A percentile compares a stretch with the other conserved stretches of the same genome.
phyloP scores from a whole-genome alignment of 2,113 vertebrate genomes.

The Mohoua ochrocephala region DNA sequence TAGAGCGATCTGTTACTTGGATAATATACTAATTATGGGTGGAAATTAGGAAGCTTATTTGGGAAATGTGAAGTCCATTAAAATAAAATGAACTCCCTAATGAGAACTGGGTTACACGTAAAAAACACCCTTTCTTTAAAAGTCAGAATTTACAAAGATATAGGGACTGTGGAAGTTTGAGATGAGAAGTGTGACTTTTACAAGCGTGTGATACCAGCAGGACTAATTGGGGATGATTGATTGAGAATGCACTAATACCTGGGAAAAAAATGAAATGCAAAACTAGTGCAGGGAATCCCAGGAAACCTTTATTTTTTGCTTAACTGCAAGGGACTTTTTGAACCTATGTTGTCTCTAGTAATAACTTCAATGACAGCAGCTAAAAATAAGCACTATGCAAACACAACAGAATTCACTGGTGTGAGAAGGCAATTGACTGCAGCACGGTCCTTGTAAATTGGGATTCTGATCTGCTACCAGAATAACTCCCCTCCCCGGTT shows the following conservation, averaged over 20 bases:
- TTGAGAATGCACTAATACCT: background rate
- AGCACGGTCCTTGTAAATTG: background rate
- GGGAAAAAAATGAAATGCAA: background rate
- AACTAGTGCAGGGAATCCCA: background rate
- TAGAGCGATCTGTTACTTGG: background rate
- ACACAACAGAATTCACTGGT: background rate
- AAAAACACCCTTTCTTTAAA: background rate
- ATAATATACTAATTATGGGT: background rate
- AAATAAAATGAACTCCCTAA: background rate
- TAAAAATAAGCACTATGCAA: constrained; percentile 2
- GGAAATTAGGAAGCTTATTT: constrained; percentile 14
- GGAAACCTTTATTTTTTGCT: background rate
- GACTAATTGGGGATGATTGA: background rate
- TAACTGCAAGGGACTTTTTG: background rate
- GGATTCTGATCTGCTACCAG: background rate
- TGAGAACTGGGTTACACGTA: background rate
- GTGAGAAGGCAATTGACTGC: background rate
- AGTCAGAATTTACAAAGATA: background rate
- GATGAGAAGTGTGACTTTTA: background rate
- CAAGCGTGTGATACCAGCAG: background rate
- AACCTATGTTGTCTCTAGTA: background rate
- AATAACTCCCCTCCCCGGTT: background rate
- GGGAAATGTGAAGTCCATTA: background rate
- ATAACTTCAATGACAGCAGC: background rate
- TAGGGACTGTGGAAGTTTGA: background rate